Percentiles rank a stretch among this genome's conserved stretches.
Conservation (phyloP, 2,888 invertebrate species). For the Eugnorisma glareosa region DNA sequence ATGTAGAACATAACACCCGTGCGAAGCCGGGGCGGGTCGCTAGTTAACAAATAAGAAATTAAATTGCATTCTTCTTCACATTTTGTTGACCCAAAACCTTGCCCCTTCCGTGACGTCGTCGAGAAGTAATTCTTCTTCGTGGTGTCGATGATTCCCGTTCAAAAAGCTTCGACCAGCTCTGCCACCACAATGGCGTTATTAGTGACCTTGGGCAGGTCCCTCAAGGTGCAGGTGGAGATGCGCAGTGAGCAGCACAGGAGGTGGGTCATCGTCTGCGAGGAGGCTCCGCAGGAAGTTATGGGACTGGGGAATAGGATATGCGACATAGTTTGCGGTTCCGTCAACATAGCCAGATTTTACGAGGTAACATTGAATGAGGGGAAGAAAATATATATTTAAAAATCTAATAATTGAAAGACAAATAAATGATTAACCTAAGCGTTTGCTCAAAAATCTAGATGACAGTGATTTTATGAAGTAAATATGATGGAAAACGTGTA, state of each 20-base stretch:
- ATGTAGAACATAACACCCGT: too few relatives aligned
- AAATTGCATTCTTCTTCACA: not conserved
- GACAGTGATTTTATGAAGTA: not conserved
- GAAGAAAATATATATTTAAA: not conserved
- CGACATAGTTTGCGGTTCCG: not conserved
- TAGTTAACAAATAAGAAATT: not conserved
- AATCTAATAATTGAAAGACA: conserved; percentile 11
- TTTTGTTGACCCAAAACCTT: too few relatives aligned
- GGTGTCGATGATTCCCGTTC: too few relatives aligned
- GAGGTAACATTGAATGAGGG: not conserved
- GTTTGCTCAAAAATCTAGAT: conserved; percentile 38
- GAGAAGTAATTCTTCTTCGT: not conserved
- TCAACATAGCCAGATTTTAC: not conserved
- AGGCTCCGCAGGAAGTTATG: not conserved
- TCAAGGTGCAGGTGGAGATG: not conserved
- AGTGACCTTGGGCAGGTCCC: not conserved
- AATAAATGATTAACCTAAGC: not conserved
- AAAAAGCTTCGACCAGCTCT: not conserved
- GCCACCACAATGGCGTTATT: not conserved
- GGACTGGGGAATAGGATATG: too few relatives aligned
- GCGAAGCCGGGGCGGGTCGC: too few relatives aligned
- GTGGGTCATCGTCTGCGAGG: not conserved
- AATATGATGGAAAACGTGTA: not conserved
- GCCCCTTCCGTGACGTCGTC: not conserved
- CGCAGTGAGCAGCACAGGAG: too few relatives aligned